Percentiles rank a stretch among this genome's conserved stretches.
phyloP scores from a whole-genome alignment of 2,888 invertebrate genomes.

The Tineola bisselliella region DNA sequence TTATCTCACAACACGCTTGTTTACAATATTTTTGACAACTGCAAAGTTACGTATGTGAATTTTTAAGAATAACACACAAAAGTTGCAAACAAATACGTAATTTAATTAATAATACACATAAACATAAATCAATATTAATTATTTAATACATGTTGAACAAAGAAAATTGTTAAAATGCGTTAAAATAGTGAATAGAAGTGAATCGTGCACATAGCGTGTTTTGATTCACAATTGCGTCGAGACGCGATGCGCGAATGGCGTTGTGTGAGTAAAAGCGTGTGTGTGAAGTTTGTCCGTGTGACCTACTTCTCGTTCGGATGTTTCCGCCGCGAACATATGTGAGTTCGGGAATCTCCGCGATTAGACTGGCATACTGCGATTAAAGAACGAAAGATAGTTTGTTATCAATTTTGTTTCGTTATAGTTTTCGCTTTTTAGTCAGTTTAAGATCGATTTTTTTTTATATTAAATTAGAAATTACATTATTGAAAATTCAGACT shows the following conservation, averaged over 20 bases:
- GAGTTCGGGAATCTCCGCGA: slow-evolving; percentile 16
- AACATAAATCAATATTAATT: too few relatives aligned
- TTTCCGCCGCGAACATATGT: slow-evolving; percentile 53
- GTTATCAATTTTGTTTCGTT: slow-evolving; percentile 7
- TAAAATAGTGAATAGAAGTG: too few relatives aligned
- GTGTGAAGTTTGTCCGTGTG: slow-evolving; percentile 33
- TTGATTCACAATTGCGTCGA: neutral
- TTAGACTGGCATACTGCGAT: slow-evolving; percentile 13
- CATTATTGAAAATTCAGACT: too few relatives aligned
- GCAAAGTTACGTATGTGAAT: neutral
- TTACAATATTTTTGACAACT: neutral
- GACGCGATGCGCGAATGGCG: slow-evolving; percentile 25
- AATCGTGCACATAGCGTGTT: neutral
- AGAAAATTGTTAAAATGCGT: too few relatives aligned
- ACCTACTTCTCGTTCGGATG: slow-evolving; percentile 57
- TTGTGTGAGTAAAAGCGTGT: slow-evolving; percentile 26
- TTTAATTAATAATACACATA: too few relatives aligned
- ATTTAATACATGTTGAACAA: too few relatives aligned
- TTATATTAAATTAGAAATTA: too few relatives aligned
- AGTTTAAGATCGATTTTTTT: too few relatives aligned
- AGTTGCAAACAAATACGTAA: too few relatives aligned
- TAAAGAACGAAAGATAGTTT: slow-evolving; percentile 7
- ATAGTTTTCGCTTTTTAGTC: too few relatives aligned
- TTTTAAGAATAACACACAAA: neutral
- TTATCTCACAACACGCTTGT: neutral